Evolutionary conservation across 2,797 vertebrate species (phyloP), one percentile per base, ranked within the genome.

Genomic region (Catamblyrhynchus diadema): DNA sequence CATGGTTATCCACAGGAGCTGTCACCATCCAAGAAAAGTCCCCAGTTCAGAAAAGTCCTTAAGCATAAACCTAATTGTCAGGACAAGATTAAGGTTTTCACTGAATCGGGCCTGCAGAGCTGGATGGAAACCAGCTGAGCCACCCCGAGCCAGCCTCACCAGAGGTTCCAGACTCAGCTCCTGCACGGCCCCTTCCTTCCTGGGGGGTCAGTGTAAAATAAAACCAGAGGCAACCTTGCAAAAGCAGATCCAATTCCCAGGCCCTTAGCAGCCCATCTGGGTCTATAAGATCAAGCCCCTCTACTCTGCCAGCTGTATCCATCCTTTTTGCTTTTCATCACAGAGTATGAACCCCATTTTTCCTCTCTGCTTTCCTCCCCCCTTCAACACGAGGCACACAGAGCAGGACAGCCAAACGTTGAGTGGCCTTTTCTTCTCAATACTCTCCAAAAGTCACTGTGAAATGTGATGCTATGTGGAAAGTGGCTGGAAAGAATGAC

Each of bases 401-500:
- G 74, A 77, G 60, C 67, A 86, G 92, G 75, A 74, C 23, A 17
- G 71, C 64, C 51, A 27, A 37, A 42, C 0, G 24, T 4, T 8
- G 13, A 81, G 80, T 24, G 30, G 33, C 79, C 66, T 79, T 73
- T 94, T 92, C 78, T 93, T 93, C 78, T 91, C 84, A 91, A 86
- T 87, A 44, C 53, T 39, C 77, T 86, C 95, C 97, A 95, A 96
- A 98, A 97, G 97, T 95, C 91, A 70, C 94, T 3, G 14, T 30
- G 95, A 97, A 97, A 98, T 18, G 74, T 2, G 28, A 97, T 94
- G 93, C 92, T 97, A 57, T 19, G 73, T 91, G 92, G 96, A 98
- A 97, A 97, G 94, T 48, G 62, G 12, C 90, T 98, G 97, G 97
- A 98, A 97, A 97, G 93, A 97, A 97, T 96, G 97, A 97, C 94